These are phyloP conservation scores for Bucco capensis DNA, from an alignment of 2,113 vertebrate species.

Conservation along the genomic window DNA sequence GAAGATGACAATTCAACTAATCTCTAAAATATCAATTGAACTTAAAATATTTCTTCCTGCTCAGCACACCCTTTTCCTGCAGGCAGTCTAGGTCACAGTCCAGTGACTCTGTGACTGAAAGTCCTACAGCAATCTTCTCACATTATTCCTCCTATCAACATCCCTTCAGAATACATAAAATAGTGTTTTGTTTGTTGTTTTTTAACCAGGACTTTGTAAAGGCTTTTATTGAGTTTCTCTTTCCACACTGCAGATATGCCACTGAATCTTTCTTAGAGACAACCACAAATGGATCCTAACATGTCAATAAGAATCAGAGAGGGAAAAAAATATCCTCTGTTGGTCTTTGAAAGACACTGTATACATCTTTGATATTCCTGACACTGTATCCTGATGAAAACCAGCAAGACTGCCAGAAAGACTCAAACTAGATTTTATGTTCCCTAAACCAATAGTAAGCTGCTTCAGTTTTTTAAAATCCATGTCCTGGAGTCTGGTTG, in stretches of 20 bases:
- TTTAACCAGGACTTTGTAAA: background rate
- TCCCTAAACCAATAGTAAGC: background rate
- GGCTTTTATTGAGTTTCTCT: background rate
- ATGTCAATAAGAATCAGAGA: background rate
- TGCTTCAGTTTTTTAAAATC: background rate
- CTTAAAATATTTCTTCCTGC: background rate
- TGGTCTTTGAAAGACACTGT: background rate
- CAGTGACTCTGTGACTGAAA: background rate
- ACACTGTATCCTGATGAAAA: background rate
- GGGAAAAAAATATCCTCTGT: background rate
- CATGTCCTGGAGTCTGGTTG: background rate
- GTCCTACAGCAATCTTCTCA: background rate
- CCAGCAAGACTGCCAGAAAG: background rate
- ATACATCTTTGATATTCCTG: background rate
- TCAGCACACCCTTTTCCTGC: background rate
- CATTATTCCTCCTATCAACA: background rate
- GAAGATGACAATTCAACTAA: background rate
- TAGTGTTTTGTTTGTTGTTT: background rate
- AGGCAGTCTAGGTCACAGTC: background rate
- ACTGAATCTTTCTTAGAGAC: background rate
- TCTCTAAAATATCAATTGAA: background rate
- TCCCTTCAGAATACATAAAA: slow-evolving; percentile 10
- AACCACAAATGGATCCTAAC: slow-evolving; percentile 12
- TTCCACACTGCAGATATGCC: background rate
- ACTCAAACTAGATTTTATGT: background rate